phyloP scores from a whole-genome alignment of 2,888 invertebrate species.

The Pemphredon lugubris region DNA sequence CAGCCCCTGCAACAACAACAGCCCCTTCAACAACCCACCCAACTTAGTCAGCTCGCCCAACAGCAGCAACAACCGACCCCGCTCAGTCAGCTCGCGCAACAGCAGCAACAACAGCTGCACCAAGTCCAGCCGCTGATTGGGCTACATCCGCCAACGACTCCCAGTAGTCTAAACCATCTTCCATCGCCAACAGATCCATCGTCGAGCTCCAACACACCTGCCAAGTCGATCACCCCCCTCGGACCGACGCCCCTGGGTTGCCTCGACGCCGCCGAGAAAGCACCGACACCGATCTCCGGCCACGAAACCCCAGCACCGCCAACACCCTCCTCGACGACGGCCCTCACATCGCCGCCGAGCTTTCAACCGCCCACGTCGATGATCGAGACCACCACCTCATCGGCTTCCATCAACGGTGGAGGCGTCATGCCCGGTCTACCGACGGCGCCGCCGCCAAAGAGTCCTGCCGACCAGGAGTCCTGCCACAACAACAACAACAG shows the following conservation, averaged over 20 bases:
- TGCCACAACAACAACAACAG: conserved; percentile 82
- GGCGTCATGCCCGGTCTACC: conserved; percentile 70
- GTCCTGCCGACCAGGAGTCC: conserved; percentile 80
- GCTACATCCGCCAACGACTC: conserved; percentile 79
- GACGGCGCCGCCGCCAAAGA: conserved; percentile 81
- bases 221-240: conserved; percentile 77
- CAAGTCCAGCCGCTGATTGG: conserved; percentile 69
- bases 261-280: conserved; percentile 76
- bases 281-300: conserved; percentile 81
- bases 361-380: conserved; percentile 74
- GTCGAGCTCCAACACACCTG: conserved; percentile 76
- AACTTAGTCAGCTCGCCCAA: conserved; percentile 76
- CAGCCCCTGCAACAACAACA: conserved; percentile 68
- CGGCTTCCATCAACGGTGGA: conserved; percentile 63
- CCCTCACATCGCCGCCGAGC: conserved; percentile 77
- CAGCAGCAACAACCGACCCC: conserved; percentile 72
- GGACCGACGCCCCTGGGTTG: conserved; percentile 65
- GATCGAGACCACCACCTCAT: conserved; percentile 72
- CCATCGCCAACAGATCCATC: conserved; percentile 82
- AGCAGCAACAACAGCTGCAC: conserved; percentile 78
- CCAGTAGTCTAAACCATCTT: conserved; percentile 82
- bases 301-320: conserved; percentile 83
- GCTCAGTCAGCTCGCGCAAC: conserved; percentile 76
- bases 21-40: conserved; percentile 67
- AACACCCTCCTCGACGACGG: conserved; percentile 78